Evolutionary conservation across 1,140 invertebrate species (phyloP).

Genomic region (Temnothorax nylanderi): DNA sequence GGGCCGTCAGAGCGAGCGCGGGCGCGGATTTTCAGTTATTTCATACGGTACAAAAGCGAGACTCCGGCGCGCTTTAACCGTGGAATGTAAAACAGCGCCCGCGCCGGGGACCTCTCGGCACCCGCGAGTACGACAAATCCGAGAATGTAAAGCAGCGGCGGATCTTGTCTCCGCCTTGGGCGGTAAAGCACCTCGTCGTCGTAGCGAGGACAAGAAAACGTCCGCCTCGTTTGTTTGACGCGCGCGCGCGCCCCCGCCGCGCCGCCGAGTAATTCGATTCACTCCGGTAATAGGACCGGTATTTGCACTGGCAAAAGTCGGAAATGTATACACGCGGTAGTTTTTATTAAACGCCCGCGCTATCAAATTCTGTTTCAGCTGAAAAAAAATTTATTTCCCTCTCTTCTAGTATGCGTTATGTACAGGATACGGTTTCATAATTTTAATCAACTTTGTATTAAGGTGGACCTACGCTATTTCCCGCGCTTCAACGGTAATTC

Average conservation of each 20-base stretch:
- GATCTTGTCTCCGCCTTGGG: slow-evolving; percentile 46
- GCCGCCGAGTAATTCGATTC: slow-evolving; percentile 44
- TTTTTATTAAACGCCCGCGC: slow-evolving; percentile 17
- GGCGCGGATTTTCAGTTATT: slow-evolving; percentile 50
- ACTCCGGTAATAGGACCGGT: slow-evolving; percentile 30
- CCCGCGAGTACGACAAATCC: slow-evolving; percentile 50
- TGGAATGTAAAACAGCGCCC: slow-evolving; percentile 56
- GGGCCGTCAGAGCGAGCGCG: slow-evolving; percentile 3
- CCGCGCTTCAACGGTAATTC: slow-evolving; percentile 31
- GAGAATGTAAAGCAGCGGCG: slow-evolving; percentile 49
- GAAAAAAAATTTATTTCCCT: not conserved
- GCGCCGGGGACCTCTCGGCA: slow-evolving; percentile 20
- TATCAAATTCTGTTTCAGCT: slow-evolving; percentile 4
- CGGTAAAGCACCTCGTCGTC: slow-evolving; percentile 35
- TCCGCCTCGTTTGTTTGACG: slow-evolving; percentile 54
- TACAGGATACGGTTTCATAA: slow-evolving; percentile 21
- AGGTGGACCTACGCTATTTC: slow-evolving; percentile 12
- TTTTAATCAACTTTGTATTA: slow-evolving; percentile 42
- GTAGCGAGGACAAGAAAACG: slow-evolving; percentile 36
- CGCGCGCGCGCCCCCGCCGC: not conserved
- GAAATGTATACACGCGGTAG: slow-evolving; percentile 23
- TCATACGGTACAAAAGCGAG: slow-evolving; percentile 49
- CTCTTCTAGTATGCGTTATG: not conserved
- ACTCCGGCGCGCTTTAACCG: slow-evolving; percentile 46
- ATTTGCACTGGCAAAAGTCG: slow-evolving; percentile 46